These are phyloP conservation scores for Platynereis dumerilii DNA, from an alignment of 2,888 invertebrate genomes.

Conservation along the genomic window DNA sequence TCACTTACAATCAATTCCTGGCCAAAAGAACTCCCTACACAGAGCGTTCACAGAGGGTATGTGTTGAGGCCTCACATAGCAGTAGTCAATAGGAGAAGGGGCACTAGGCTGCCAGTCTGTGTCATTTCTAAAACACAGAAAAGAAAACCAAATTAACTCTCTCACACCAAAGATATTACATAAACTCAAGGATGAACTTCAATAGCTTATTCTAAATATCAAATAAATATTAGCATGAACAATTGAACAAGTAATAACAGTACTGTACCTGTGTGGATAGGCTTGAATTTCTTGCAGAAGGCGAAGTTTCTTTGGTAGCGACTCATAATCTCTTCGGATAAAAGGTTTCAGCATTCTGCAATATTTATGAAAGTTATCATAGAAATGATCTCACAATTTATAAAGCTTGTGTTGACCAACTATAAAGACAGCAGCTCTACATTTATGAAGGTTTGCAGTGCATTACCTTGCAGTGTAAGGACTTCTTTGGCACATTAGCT, in stretches of 20 bases:
- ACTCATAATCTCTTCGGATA: slow-evolving; percentile 76
- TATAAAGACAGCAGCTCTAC: neutral
- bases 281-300: slow-evolving; percentile 71
- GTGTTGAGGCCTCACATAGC: slow-evolving; percentile 86
- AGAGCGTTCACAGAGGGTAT: slow-evolving; percentile 85
- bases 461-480: slow-evolving; percentile 64
- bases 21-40: slow-evolving; percentile 87
- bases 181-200: too few relatives aligned
- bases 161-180: too few relatives aligned
- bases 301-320: slow-evolving; percentile 75
- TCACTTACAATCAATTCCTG: slow-evolving; percentile 84
- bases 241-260: too few relatives aligned
- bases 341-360: slow-evolving; percentile 78
- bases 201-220: too few relatives aligned
- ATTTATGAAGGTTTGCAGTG: neutral
- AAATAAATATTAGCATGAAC: too few relatives aligned
- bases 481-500: slow-evolving; percentile 60
- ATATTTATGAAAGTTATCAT: slow-evolving; percentile 3
- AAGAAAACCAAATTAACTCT: too few relatives aligned
- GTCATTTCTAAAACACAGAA: slow-evolving; percentile 45
- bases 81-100: slow-evolving; percentile 78
- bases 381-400: too few relatives aligned
- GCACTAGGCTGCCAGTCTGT: slow-evolving; percentile 64
- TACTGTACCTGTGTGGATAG: slow-evolving; percentile 64
- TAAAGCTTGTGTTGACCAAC: neutral